Evolutionary conservation across 2,888 invertebrate species (phyloP), one percentile per base, ranked within the genome.

Genomic region (Dorcus hopei): DNA sequence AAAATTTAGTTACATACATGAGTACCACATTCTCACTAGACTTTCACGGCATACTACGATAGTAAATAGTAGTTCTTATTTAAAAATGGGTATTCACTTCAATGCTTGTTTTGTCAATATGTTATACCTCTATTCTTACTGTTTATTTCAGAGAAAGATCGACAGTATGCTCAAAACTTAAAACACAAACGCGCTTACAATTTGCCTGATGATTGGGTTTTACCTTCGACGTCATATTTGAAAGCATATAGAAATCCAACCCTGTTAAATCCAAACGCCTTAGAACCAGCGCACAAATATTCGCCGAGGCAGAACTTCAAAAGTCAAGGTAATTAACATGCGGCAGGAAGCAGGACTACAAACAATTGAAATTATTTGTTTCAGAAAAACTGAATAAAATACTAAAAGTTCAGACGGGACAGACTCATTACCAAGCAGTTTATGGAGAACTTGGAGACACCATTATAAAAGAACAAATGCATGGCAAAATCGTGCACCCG

Each of bases 401-500:
- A 14, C 8, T 59, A n/a, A 41, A 59, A 7, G 38, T 52, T 4
- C 52, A 47, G 11, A 59, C 59, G 5, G 55, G 59, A 19, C 14
- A 52, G 9, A 52, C 38, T 48, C 55, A 59, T 16, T 59, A 59
- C 11, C 49, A 39, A 47, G 52, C 41, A 6, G 52, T 52, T 19
- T 55, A 52, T 16, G 55, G 59, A 7, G 39, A 40, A 14, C 41
- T 59, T 11, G 59, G 59, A 3, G 45, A 55, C 38, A 42, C 52
- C 8, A 59, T 59, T 19, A 52, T 55, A 14, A 48, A 52, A 9
- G 59, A 59, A 23, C 51, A 59, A 49, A 52, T 59, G 19, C 59
- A 59, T 9, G 59, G 59, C 2, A 52, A 52, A 42, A 55, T 59
- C 8, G 39, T 55, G 9, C 59, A 59, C 49, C 55, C 55, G 8